These are phyloP conservation scores for Steinernema hermaphroditum DNA, from an alignment of 2,888 invertebrate genomes.

Conservation along the genomic window DNA sequence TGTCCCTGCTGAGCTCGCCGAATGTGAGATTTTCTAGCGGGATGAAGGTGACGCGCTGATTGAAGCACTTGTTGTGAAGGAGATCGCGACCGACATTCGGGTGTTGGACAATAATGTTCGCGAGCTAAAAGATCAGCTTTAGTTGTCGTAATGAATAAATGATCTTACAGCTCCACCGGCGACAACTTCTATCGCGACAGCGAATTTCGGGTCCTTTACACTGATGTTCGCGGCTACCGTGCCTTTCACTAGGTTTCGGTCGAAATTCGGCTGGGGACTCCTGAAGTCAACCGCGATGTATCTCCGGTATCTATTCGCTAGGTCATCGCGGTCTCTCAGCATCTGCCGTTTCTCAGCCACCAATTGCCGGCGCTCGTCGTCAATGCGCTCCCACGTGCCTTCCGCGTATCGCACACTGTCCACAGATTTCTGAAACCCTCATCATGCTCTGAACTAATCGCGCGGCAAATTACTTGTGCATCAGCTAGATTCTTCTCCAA, in stretches of 20 bases:
- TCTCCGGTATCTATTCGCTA: constrained; percentile 31
- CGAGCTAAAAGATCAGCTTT: constrained; percentile 73
- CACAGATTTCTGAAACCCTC: constrained; percentile 5
- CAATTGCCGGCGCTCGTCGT: not conserved
- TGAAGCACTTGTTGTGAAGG: constrained; percentile 79
- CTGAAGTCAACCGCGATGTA: constrained; percentile 39
- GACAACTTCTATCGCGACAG: constrained; percentile 82
- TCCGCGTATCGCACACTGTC: constrained; percentile 1
- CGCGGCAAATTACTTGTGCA: constrained; percentile 13
- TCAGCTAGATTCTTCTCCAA: constrained; percentile 71
- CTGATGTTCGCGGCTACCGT: constrained; percentile 71
- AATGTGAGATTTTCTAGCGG: constrained; percentile 71
- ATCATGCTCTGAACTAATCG: not conserved
- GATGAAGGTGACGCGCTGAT: constrained; percentile 49
- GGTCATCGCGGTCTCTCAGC: not conserved
- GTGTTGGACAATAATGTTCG: constrained; percentile 86
- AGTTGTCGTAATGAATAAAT: no score
- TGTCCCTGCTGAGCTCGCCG: constrained; percentile 73
- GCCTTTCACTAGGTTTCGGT: constrained; percentile 42
- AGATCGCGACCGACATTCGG: constrained; percentile 83
- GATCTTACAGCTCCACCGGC: constrained; percentile 83
- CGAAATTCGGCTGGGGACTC: constrained; percentile 42
- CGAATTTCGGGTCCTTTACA: constrained; percentile 75
- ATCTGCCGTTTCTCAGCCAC: not conserved
- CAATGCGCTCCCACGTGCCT: constrained; percentile 2